Conservation (phyloP, 2,797 vertebrate species). For the Pelodytes ibericus region DNA sequence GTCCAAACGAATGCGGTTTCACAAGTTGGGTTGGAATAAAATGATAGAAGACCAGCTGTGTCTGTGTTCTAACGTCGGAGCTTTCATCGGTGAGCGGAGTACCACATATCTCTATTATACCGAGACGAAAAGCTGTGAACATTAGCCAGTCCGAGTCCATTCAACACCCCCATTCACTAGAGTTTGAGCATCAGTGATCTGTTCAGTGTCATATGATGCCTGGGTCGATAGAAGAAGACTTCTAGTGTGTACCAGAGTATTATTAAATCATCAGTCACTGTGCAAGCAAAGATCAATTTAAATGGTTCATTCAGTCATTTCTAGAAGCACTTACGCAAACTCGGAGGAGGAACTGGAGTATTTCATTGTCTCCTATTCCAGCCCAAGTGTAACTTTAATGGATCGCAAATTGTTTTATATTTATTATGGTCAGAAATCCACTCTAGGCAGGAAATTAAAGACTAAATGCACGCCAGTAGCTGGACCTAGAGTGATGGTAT, state of each 20-base stretch:
- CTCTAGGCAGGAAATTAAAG: not conserved
- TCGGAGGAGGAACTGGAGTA: not conserved
- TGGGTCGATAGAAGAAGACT: constrained; percentile 10
- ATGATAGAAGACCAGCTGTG: too few species aligned
- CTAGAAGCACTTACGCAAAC: constrained; percentile 7
- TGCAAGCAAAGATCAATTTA: constrained; percentile 12
- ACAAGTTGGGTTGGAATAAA: too few species aligned
- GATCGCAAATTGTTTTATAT: not conserved
- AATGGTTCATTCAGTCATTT: constrained; percentile 15
- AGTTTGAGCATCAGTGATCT: not conserved
- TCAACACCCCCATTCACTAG: not conserved
- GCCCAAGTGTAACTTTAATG: not conserved
- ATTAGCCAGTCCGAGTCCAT: not conserved
- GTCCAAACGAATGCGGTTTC: too few species aligned
- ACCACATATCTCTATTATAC: not conserved
- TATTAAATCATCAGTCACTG: constrained; percentile 16
- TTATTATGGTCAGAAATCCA: not conserved
- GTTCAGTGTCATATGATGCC: not conserved
- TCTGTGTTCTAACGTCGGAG: too few species aligned
- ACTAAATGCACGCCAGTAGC: too few species aligned
- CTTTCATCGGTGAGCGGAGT: too few species aligned
- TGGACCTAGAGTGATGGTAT: too few species aligned
- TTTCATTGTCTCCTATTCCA: not conserved
- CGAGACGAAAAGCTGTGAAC: not conserved
- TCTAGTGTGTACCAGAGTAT: not conserved